A percentile compares a stretch with the other conserved stretches of the same genome.
phyloP scores from a whole-genome alignment of 2,888 invertebrate species.

The Gisinianus flammeolus region DNA sequence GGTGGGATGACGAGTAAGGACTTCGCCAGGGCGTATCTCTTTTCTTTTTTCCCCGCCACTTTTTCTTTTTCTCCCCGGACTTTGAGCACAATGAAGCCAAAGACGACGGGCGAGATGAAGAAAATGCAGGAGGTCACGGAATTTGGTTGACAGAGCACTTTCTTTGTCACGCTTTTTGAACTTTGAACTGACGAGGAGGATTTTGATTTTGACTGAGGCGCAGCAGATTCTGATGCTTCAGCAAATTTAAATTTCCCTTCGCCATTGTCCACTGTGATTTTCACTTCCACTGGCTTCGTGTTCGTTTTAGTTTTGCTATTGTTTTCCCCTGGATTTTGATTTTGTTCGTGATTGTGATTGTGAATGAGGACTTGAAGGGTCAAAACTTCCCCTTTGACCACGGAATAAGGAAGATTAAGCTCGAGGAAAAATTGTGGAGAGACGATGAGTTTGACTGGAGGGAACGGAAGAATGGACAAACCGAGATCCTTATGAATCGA shows the following conservation, averaged over 20 bases:
- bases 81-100: not conserved
- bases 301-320: too few relatives aligned
- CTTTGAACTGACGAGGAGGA: not conserved
- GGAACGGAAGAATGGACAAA: constrained; percentile 11
- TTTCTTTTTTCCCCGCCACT: not conserved
- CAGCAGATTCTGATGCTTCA: not conserved
- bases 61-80: not conserved
- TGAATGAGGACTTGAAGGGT: constrained; percentile 85
- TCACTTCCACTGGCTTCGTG: too few relatives aligned
- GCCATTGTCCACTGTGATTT: not conserved
- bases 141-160: not conserved
- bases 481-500: constrained; percentile 65
- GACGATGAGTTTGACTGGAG: constrained; percentile 70
- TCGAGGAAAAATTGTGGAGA: constrained; percentile 84
- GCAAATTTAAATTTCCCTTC: not conserved
- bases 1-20: not conserved
- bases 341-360: constrained; percentile 68
- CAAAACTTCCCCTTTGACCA: constrained; percentile 87
- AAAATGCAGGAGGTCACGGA: not conserved
- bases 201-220: not conserved
- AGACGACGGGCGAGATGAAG: not conserved
- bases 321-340: too few relatives aligned
- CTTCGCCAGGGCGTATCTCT: too few relatives aligned
- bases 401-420: constrained; percentile 83
- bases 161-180: not conserved